Evolutionary conservation across 2,113 vertebrate genomes (phyloP), one percentile per base, ranked within the genome.

Genomic region (Dunckerocampus dactyliophorus): DNA sequence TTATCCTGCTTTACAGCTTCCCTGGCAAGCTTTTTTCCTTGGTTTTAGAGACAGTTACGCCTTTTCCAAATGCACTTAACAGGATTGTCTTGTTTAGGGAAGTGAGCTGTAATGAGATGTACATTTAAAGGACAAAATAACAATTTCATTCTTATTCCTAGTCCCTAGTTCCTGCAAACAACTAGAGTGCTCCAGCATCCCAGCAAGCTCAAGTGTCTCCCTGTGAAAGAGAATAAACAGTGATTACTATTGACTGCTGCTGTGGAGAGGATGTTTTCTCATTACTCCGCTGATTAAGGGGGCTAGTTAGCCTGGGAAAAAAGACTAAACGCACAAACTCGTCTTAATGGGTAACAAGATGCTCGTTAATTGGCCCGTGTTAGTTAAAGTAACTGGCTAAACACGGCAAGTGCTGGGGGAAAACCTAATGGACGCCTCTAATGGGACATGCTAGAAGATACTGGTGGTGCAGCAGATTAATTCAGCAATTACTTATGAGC

Each of bases 201-300:
- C 64, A 77, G 72, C 58, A 68, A 92, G 91, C 95, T 92, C 89
- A 93, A 93, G 94, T 92, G 95, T 95, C 92, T 97, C 94, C 92
- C 94, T 92, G 92, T 93, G 95, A 94, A 97, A 96, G 92, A 94
- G 92, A 90, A 93, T 94, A 94, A 96, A 97, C 95, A 96, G 94
- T 95, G 95, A 97, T 98, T 94, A 93, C 93, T 98, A 98, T 99
- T 94, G 97, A 98, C 95, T 95, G 93, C 91, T 93, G 93, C 94
- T 94, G 93, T 93, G 88, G 90, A 93, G 91, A 93, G 93, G 93
- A 96, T 94, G 93, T 91, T 93, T 95, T 92, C 94, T 95, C 94
- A 95, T 97, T 98, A 98, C 94, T 93, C 92, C 93, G 88, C 92
- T 92, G 93, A 96, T 99, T 96, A 98, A 94, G 74, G 88, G 88